Percentiles rank a stretch among this genome's conserved stretches.
phyloP scores from a whole-genome alignment of 2,888 invertebrate species.

The Meiosimyza platycephala region DNA sequence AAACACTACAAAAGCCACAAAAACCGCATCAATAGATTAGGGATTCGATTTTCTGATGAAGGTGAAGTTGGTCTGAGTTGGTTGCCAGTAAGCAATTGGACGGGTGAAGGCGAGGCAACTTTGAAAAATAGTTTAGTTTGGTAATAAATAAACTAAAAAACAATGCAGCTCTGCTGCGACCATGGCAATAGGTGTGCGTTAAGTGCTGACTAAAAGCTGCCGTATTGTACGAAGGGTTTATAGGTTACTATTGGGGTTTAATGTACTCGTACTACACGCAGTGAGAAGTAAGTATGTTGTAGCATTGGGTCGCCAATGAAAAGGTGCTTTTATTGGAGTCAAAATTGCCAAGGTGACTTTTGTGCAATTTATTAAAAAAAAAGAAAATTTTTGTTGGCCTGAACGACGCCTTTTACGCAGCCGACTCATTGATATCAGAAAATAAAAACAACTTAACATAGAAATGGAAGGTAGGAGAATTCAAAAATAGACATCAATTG shows the following conservation, averaged over 20 bases:
- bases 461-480: too few relatives aligned
- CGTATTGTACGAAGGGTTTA: too few relatives aligned
- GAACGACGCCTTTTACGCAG: too few relatives aligned
- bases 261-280: not conserved
- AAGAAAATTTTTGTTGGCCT: too few relatives aligned
- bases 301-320: too few relatives aligned
- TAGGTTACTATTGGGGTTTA: not conserved
- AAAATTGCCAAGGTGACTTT: too few relatives aligned
- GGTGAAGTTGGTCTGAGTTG: not conserved
- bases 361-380: too few relatives aligned
- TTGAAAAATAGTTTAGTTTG: not conserved
- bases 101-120: not conserved
- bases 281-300: too few relatives aligned
- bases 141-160: not conserved
- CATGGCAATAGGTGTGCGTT: not conserved
- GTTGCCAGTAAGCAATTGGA: not conserved
- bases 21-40: constrained; percentile 48
- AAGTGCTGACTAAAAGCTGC: not conserved
- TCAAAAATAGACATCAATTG: too few relatives aligned
- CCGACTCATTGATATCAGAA: too few relatives aligned
- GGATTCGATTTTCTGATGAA: constrained; percentile 42
- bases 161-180: not conserved
- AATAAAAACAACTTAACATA: too few relatives aligned
- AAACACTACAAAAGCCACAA: constrained; percentile 38
- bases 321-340: too few relatives aligned